Percentiles rank a stretch among this genome's conserved stretches.
Evolutionary conservation across 2,113 vertebrate species (phyloP).

Genomic region (Podarcis raffonei): DNA sequence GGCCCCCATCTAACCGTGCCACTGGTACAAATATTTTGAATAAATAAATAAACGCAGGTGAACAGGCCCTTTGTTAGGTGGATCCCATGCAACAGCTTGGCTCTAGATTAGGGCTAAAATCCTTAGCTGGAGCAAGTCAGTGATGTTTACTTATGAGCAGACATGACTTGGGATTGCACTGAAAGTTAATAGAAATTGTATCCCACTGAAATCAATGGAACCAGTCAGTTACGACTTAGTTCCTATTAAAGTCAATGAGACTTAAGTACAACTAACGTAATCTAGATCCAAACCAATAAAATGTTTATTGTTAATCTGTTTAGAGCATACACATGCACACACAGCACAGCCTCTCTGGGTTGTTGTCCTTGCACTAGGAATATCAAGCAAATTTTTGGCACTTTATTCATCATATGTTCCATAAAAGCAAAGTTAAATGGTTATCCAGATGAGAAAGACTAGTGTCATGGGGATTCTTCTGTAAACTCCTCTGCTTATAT

Average conservation of each 20-base stretch:
- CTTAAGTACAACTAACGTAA: neutral
- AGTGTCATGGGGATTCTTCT: slow-evolving; percentile 25
- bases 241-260: neutral
- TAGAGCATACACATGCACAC: neutral
- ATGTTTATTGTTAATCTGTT: neutral
- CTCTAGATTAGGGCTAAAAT: too few species aligned
- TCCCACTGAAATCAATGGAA: neutral
- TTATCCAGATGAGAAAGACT: slow-evolving; percentile 38
- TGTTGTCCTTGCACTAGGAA: neutral
- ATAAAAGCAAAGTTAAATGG: slow-evolving; percentile 54
- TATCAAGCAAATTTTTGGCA: slow-evolving; percentile 6
- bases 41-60: too few species aligned
- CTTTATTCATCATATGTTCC: slow-evolving; percentile 47
- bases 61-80: too few species aligned
- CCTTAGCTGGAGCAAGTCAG: neutral
- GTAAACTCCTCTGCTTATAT: slow-evolving; percentile 47
- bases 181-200: neutral
- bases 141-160: neutral
- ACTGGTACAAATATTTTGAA: too few species aligned
- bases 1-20: too few species aligned
- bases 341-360: neutral
- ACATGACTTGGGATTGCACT: neutral
- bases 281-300: too few species aligned
- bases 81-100: neutral
- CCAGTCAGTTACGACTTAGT: neutral